Evolutionary conservation across 2,888 invertebrate genomes (phyloP), one percentile per base, ranked within the genome.

Genomic region (Ormyrus thymus): DNA sequence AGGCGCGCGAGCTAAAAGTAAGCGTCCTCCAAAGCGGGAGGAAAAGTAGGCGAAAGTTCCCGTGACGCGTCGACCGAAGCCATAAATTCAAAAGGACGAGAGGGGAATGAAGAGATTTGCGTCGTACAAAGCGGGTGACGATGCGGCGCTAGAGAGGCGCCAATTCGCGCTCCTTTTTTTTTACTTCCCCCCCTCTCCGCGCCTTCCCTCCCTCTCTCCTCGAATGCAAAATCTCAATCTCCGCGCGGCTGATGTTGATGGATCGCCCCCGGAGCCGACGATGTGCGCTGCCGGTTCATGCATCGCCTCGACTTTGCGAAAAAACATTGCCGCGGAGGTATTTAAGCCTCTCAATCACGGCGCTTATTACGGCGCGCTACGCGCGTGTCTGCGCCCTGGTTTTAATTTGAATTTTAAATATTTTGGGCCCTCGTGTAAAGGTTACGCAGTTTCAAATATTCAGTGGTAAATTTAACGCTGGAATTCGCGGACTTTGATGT

Each of bases 211-310:
- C 46, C 50, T 46, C 50, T 48, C 50, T 84, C 83, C 83, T 81
- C 82, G 82, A 84, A 83, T 83, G 77, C 79, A 83, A 84, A 84
- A 82, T 85, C 84, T 85, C 84, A 85, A 86, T 85, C 83, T 86
- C 82, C 29, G 29, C 29, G 71, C 79, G 51, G 58, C 69, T 85
- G 84, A 84, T 82, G 84, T 82, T 84, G 85, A 86, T 85, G 83
- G 84, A 86, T 86, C 82, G 83, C 76, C 74, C 4, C 29, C 29
- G 29, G 29, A 29, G 29, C 29, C 29, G 29, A 29, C 29, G 29
- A 29, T 4, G 29, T 29, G 29, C 29, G 29, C 4, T 29, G 29
- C 29, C 4, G 29, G 29, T 29, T 29, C 4, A 29, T 29, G 29
- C 29, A 29, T 29, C 29, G 29, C 29, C 29, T 4, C 29, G 29